Conservation (phyloP, 2,113 vertebrate genomes). For the Thamnaconus septentrionalis region DNA sequence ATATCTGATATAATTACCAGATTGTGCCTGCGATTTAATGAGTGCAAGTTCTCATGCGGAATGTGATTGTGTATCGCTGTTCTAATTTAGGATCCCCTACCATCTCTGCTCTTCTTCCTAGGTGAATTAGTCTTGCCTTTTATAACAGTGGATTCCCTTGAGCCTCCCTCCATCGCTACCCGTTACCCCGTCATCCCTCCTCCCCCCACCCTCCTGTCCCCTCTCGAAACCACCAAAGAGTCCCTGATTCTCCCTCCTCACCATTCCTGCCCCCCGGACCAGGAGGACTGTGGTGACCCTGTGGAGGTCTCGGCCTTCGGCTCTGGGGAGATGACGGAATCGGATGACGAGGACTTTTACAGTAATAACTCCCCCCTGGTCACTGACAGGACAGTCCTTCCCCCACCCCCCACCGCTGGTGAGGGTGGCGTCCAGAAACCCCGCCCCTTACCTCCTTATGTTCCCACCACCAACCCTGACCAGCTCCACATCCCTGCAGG, state of each 20-base stretch:
- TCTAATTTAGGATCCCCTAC: conserved; percentile 69
- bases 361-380: conserved; percentile 89
- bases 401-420: conserved; percentile 76
- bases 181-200: conserved; percentile 89
- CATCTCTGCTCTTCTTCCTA: conserved; percentile 83
- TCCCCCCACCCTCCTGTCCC: conserved; percentile 87
- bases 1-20: conserved; percentile 40
- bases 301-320: conserved; percentile 91
- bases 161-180: conserved; percentile 90
- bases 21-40: conserved; percentile 34
- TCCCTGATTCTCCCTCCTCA: conserved; percentile 79
- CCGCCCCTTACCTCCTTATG: conserved; percentile 76
- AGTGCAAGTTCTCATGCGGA: conserved; percentile 35
- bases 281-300: conserved; percentile 91
- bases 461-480: conserved; percentile 83
- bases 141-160: conserved; percentile 95
- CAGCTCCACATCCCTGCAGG: conserved; percentile 85
- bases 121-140: conserved; percentile 96
- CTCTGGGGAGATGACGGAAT: conserved; percentile 91
- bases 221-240: conserved; percentile 88
- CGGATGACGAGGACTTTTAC: conserved; percentile 94
- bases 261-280: conserved; percentile 86
- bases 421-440: conserved; percentile 78
- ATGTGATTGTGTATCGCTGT: conserved; percentile 31
- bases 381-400: conserved; percentile 91